Conservation (phyloP, 2,797 vertebrate species). For the Antennarius maculatus region DNA sequence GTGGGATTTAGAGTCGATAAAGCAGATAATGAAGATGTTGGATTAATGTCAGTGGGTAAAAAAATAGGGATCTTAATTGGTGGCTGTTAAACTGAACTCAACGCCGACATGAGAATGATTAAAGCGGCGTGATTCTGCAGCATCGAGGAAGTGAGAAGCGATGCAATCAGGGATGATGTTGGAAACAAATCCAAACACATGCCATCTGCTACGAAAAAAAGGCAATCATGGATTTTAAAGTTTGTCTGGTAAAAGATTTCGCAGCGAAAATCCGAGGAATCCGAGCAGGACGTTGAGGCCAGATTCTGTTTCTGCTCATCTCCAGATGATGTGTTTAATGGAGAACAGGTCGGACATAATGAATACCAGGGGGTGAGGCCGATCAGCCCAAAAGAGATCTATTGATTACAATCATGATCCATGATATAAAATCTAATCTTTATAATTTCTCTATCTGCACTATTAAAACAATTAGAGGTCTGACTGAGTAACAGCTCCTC, state of each 20-base stretch:
- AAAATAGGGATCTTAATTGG: slow-evolving; percentile 8
- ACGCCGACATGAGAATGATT: slow-evolving; percentile 22
- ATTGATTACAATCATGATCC: too few relatives aligned
- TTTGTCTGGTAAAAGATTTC: slow-evolving; percentile 2
- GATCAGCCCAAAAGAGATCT: too few relatives aligned
- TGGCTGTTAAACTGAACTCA: slow-evolving; percentile 7
- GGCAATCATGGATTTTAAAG: not conserved
- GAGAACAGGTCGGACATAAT: slow-evolving; percentile 7
- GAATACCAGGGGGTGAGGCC: not conserved
- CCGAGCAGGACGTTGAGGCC: not conserved
- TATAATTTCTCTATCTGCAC: too few relatives aligned
- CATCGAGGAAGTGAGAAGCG: not conserved
- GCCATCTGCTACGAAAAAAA: not conserved
- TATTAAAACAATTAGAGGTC: too few relatives aligned
- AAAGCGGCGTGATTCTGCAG: slow-evolving; percentile 11
- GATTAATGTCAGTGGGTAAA: not conserved
- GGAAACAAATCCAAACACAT: not conserved
- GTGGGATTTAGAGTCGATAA: slow-evolving; percentile 17
- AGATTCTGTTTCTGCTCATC: not conserved
- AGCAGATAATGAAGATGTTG: slow-evolving; percentile 15
- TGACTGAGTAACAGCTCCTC: too few relatives aligned
- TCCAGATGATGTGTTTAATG: not conserved
- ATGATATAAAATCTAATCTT: too few relatives aligned
- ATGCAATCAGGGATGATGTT: not conserved
- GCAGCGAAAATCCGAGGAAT: not conserved